Evolutionary conservation across 2,797 vertebrate species (phyloP).

Genomic region (Danio aesculapii): DNA sequence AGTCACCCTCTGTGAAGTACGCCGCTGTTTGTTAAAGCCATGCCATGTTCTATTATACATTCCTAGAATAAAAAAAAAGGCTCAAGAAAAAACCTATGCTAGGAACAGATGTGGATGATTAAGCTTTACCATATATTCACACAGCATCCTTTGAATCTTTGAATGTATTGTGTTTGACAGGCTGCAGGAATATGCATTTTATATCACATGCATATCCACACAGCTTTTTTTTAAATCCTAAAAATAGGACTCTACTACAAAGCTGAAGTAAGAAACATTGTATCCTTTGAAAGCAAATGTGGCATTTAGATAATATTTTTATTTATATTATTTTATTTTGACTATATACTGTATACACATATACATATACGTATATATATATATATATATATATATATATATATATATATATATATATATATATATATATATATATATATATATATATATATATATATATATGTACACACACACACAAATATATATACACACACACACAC

Average conservation of each 20-base stretch:
- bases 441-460: no score
- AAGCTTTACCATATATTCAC: not conserved
- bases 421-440: no score
- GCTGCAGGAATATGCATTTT: not conserved
- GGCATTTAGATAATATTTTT: not conserved
- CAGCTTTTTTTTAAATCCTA: not conserved
- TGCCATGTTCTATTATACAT: not conserved
- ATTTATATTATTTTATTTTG: not conserved
- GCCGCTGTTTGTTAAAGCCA: not conserved
- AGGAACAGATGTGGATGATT: not conserved
- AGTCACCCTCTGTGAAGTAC: not conserved
- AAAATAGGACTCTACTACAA: not conserved
- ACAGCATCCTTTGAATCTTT: not conserved
- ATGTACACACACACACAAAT: no score
- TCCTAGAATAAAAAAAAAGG: not conserved
- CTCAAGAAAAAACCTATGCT: not conserved
- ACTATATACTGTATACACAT: no score
- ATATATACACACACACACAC: no score
- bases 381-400: no score
- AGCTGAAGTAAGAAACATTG: not conserved
- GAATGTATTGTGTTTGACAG: not conserved
- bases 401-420: no score
- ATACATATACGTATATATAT: no score
- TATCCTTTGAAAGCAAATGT: not conserved
- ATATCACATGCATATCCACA: constrained; percentile 8